Evolutionary conservation across 1,140 invertebrate genomes (phyloP), one percentile per base, ranked within the genome.

Genomic region (Drosophila nigrodunni): DNA sequence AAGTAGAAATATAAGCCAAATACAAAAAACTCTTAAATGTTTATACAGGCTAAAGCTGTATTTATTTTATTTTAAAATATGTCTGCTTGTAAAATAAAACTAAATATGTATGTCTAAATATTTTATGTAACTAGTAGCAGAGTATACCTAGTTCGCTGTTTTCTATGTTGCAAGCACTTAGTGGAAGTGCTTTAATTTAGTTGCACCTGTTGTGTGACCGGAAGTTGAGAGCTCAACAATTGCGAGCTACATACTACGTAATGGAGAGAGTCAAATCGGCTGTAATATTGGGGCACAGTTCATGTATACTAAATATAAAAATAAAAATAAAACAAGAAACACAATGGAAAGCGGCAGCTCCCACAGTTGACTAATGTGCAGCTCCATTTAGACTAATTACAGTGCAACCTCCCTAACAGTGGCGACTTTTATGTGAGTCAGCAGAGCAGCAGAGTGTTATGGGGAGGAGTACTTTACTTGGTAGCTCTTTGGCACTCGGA

Each of bases 201-300:
- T 58, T 69, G 66, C 72, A 74, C 72, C 72, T 74, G 72, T 69
- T 69, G 62, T 74, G 67, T 50, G 72, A 70, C 72, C 72, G 72
- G 72, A 74, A 70, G 72, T 70, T 41, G 30, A 61, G 70, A 74
- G 72, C 67, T 70, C 41, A 30, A 37, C 72, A 74, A 74, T 74
- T 74, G 55, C 66, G 52, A 74, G 72, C 43, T 57, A 74, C 61
- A 49, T 49, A 15, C 39, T 57, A 15, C 39, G 72, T 74, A 74
- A 69, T 62, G 58, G 58, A 71, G 58, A 62, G 67, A 54, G 64
- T 60, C 25, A 30, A 30, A 30, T 30, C 35, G 52, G 34, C 68
- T 70, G 34, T 62, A 58, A 21, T 58, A 59, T 46, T 44, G 55
- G 59, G 46, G 25, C 35, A 7, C 70, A 50, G 35, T 18, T 37